These are phyloP conservation scores for Caradrina clavipalpis DNA, from an alignment of 2,888 invertebrate genomes.

Conservation along the genomic window DNA sequence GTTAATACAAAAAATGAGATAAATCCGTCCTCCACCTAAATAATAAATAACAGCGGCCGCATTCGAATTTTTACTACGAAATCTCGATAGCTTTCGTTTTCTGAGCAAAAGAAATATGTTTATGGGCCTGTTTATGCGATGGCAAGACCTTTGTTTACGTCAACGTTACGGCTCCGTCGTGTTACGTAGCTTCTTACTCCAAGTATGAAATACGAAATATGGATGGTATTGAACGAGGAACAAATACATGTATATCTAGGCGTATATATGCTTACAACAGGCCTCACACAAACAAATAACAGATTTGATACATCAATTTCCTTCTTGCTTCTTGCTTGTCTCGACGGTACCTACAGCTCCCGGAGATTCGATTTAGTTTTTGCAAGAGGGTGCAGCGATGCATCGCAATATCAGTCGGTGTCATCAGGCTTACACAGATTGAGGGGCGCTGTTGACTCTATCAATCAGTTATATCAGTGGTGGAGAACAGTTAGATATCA, in stretches of 20 bases:
- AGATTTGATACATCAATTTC: conserved; percentile 45
- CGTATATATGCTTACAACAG: conserved; percentile 21
- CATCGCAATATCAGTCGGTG: conserved; percentile 71
- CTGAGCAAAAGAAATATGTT: conserved; percentile 66
- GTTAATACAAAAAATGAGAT: conserved; percentile 50
- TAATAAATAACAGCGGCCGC: conserved; percentile 67
- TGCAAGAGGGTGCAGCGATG: conserved; percentile 77
- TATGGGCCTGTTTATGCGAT: conserved; percentile 67
- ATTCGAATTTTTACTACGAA: conserved; percentile 65
- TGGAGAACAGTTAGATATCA: conserved; percentile 55
- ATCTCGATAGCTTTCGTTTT: conserved; percentile 65
- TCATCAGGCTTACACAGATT: conserved; percentile 73
- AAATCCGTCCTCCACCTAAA: conserved; percentile 63
- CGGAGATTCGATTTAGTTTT: conserved; percentile 80
- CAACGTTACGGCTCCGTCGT: conserved; percentile 56
- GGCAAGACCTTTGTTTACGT: conserved; percentile 64
- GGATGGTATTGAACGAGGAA: conserved; percentile 37
- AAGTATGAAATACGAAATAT: conserved; percentile 38
- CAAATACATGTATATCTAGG: conserved; percentile 33
- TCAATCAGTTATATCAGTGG: conserved; percentile 69
- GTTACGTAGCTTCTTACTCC: conserved; percentile 45
- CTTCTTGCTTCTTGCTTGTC: conserved; percentile 34
- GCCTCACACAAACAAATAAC: conserved; percentile 41
- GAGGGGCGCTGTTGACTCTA: conserved; percentile 70
- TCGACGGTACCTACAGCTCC: conserved; percentile 45